Percentiles rank a stretch among this genome's conserved stretches.
Evolutionary conservation across 2,797 vertebrate species (phyloP).

Genomic region (Strix occidentalis): DNA sequence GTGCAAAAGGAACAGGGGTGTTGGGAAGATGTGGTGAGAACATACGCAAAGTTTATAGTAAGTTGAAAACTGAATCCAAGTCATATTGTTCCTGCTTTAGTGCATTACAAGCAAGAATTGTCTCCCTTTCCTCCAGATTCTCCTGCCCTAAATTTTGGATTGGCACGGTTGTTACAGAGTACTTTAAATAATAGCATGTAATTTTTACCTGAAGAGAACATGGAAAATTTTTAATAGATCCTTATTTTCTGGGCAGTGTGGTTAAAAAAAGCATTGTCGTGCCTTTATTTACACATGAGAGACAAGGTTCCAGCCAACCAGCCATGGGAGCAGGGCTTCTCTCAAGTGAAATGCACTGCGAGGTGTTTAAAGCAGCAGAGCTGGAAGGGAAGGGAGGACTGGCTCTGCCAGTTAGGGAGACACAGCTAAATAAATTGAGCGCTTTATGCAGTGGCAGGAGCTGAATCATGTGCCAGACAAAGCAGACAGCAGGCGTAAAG

Average conservation of each 20-base stretch:
- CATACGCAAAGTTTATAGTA: not conserved
- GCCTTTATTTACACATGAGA: not conserved
- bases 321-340: not conserved
- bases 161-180: not conserved
- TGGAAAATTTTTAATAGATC: not conserved
- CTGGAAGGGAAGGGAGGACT: not conserved
- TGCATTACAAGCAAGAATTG: not conserved
- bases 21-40: not conserved
- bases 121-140: not conserved
- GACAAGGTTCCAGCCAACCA: not conserved
- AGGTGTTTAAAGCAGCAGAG: not conserved
- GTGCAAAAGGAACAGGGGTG: not conserved
- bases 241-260: not conserved
- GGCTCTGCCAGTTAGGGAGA: not conserved
- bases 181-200: not conserved
- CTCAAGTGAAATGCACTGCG: not conserved
- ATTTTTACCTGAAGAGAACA: not conserved
- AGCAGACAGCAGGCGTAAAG: not conserved
- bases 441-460: not conserved
- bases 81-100: not conserved
- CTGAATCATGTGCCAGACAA: constrained; percentile 18
- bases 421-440: not conserved
- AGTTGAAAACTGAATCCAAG: not conserved
- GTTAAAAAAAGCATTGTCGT: not conserved
- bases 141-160: not conserved